A percentile compares a stretch with the other conserved stretches of the same genome.
phyloP scores from a whole-genome alignment of 1,140 invertebrate genomes.

The Micrasema longulum region DNA sequence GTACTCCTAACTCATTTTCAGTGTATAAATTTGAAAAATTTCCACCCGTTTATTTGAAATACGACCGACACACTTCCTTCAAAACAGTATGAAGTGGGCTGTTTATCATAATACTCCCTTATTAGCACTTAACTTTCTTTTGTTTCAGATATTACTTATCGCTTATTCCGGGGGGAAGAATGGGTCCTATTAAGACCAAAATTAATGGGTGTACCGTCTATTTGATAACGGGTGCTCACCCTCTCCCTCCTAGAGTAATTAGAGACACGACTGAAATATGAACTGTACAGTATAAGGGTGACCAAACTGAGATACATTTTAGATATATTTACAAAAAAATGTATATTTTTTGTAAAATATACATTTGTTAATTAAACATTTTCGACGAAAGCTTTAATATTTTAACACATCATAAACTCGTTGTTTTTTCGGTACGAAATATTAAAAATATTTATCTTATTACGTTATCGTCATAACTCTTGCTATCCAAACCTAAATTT shows the following conservation, averaged over 20 bases:
- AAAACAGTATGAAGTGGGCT: background rate
- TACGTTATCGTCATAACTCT: no score
- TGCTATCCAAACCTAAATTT: no score
- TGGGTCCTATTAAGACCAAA: slow-evolving; percentile 41
- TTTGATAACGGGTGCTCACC: slow-evolving; percentile 32
- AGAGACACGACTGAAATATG: slow-evolving; percentile 44
- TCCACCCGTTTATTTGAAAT: slow-evolving; percentile 1
- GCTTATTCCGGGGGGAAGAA: slow-evolving; percentile 35
- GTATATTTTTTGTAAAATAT: no score
- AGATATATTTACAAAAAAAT: no score
- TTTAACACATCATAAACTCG: no score
- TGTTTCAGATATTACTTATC: slow-evolving; percentile 47
- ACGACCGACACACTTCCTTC: slow-evolving; percentile 5
- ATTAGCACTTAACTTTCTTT: slow-evolving; percentile 42
- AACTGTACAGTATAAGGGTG: slow-evolving; percentile 25
- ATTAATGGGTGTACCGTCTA: slow-evolving; percentile 47
- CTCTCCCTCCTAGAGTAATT: slow-evolving; percentile 32
- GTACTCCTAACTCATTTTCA: slow-evolving; percentile 8
- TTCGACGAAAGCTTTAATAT: no score
- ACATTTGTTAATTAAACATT: no score
- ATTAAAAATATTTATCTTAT: no score
- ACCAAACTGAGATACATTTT: no score
- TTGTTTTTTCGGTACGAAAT: no score
- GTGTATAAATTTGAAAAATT: background rate
- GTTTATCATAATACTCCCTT: slow-evolving; percentile 16